Conservation (phyloP, 1,140 invertebrate species). For the Probaryconus sp. region DNA sequence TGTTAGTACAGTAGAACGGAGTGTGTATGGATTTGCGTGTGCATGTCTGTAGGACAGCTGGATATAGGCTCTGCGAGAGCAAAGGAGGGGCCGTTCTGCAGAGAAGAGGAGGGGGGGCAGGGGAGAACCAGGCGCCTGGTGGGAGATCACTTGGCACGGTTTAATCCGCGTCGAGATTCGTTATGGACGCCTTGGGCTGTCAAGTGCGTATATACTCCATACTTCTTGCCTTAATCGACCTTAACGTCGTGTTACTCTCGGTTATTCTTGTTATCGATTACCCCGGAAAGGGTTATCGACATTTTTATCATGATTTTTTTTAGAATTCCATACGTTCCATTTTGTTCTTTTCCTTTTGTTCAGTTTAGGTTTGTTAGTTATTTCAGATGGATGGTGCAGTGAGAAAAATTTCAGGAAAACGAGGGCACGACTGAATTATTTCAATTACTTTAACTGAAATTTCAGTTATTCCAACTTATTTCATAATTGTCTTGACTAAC, state of each 20-base stretch:
- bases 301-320: not conserved
- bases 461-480: no score
- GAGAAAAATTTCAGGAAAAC: no score
- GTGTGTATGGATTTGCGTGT: not conserved
- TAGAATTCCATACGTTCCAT: not conserved
- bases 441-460: no score
- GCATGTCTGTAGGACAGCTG: conserved; percentile 31
- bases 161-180: conserved; percentile 57
- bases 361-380: no score
- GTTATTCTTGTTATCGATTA: conserved; percentile 21
- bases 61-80: conserved; percentile 7
- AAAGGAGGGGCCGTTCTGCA: conserved; percentile 28
- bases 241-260: conserved; percentile 1
- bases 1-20: no score
- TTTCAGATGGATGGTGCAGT: no score
- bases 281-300: conserved; percentile 6
- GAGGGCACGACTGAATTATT: no score
- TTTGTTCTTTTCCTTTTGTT: no score
- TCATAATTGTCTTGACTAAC: no score
- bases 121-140: conserved; percentile 12
- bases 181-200: conserved; percentile 49
- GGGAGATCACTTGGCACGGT: conserved; percentile 51
- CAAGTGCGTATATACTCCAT: conserved; percentile 31
- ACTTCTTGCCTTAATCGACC: conserved; percentile 34
- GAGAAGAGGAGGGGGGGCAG: conserved; percentile 3